Percentiles rank a stretch among this genome's conserved stretches.
These are phyloP conservation scores for Paracentrotus lividus DNA, from an alignment of 53 echinoderm and acorn worm species.

Conservation along the genomic window DNA sequence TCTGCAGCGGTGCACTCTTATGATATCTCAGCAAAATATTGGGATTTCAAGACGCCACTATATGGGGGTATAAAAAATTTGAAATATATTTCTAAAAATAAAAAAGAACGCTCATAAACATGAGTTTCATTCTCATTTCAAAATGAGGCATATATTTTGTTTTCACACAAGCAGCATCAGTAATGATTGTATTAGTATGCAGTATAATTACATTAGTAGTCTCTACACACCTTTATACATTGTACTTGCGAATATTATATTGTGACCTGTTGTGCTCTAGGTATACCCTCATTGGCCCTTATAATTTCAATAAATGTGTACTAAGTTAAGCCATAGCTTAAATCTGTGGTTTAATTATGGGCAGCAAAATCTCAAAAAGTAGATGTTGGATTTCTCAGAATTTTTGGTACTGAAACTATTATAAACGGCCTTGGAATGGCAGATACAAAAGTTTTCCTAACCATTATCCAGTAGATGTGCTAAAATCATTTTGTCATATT, in stretches of 20 bases:
- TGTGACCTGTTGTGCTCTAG: background rate
- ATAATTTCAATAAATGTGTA: background rate
- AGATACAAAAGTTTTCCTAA: too few species aligned
- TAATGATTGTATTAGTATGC: slow-evolving; percentile 52
- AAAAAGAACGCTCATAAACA: background rate
- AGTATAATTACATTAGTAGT: slow-evolving; percentile 12
- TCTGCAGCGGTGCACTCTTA: background rate
- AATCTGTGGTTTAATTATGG: too few species aligned
- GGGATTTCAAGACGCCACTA: too few species aligned
- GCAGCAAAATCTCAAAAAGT: too few species aligned
- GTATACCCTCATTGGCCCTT: too few species aligned
- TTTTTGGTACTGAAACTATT: too few species aligned
- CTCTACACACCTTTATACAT: slow-evolving; percentile 1
- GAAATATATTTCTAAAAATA: background rate
- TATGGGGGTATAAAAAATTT: too few species aligned
- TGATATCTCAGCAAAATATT: background rate
- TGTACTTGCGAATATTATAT: background rate
- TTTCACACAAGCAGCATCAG: slow-evolving; percentile 38
- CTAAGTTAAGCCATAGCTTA: too few species aligned
- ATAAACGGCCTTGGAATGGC: too few species aligned
- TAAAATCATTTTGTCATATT: too few species aligned
- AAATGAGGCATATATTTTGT: background rate
- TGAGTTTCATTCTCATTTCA: background rate
- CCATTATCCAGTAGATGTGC: too few species aligned
- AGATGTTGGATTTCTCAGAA: too few species aligned